These are phyloP conservation scores for Hystrix cristata DNA, from an alignment of 2,113 vertebrate genomes.

Conservation along the genomic window DNA sequence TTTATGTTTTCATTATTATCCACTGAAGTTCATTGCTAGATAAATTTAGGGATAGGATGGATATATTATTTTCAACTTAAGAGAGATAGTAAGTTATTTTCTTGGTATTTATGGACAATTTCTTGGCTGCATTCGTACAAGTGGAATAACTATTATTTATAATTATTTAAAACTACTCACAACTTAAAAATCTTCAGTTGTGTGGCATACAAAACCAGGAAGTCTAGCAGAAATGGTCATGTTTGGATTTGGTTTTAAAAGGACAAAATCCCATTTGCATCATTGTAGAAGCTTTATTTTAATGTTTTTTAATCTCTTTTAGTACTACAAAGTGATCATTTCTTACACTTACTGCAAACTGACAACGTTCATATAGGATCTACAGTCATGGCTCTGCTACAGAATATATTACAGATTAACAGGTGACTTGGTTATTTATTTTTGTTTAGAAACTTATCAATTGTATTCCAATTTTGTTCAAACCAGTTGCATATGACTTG, in stretches of 20 bases:
- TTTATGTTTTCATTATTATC: conserved; percentile 50
- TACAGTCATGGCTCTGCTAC: conserved; percentile 91
- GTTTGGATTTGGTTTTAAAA: conserved; percentile 19
- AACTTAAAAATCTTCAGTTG: conserved; percentile 43
- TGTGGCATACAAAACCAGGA: not conserved
- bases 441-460: conserved; percentile 32
- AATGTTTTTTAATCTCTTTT: conserved; percentile 74
- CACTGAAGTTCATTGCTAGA: conserved; percentile 50
- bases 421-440: conserved; percentile 88
- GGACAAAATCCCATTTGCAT: conserved; percentile 17
- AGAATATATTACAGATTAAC: conserved; percentile 89
- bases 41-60: not conserved
- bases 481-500: conserved; percentile 10
- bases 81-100: not conserved
- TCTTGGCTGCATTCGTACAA: conserved; percentile 47
- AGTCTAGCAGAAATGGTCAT: conserved; percentile 42
- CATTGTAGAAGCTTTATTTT: conserved; percentile 32
- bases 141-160: conserved; percentile 44
- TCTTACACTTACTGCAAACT: conserved; percentile 92
- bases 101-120: conserved; percentile 32
- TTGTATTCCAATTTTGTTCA: conserved; percentile 61
- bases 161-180: not conserved
- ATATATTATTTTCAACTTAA: conserved; percentile 52
- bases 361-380: conserved; percentile 91
- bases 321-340: conserved; percentile 94